Base-by-base conservation (phyloP, 2,888 invertebrate species). In the Cosmopolites sordidus region DNA sequence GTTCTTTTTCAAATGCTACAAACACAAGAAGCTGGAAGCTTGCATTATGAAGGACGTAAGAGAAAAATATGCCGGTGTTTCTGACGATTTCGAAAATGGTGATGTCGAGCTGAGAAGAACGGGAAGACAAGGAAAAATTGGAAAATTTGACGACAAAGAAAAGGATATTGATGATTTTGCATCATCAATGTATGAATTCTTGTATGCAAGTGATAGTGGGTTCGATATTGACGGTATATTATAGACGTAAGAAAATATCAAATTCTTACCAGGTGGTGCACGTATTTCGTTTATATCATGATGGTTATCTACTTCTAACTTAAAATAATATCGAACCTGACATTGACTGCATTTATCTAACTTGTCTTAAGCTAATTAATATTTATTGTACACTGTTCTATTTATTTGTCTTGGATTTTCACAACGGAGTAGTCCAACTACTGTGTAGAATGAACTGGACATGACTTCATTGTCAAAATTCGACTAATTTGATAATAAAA, bases 1-100 rank as follows among this genome's bases (percentile, higher is more conserved):
- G 80, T 83, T 84, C 76, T 85, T 85, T 78, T 85, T 85, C 77
- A 79, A 83, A 54, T 85, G 84, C 62, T 85, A 85, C 70, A 84
- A 84, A 79, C 84, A 85, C 73, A 84, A 85, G 74, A 85, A 85
- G 66, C 66, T 85, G 46, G 84, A 85, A 67, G 83, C 84, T 0
- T 85, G 84, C 67, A 82, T 84, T 58, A 83, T 85, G 83, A 84
- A 84, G 64, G 84, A 85, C 63, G 82, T 85, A 50, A 76, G 83
- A 16, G 83, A 84, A 58, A 78, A 82, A 48, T 83, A 81, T 69
- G 74, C 80, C 9, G 70, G 69, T 2, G 70, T 73, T 1, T 74
- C 77, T 54, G 82, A 82, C 51, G 81, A 81, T 51, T 71, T 81
- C 44, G 82, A 82, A 16, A 46, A 47, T 38, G 63, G 65, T 53